Conservation (phyloP, 2,888 invertebrate species). For the Tinea pellionella region DNA sequence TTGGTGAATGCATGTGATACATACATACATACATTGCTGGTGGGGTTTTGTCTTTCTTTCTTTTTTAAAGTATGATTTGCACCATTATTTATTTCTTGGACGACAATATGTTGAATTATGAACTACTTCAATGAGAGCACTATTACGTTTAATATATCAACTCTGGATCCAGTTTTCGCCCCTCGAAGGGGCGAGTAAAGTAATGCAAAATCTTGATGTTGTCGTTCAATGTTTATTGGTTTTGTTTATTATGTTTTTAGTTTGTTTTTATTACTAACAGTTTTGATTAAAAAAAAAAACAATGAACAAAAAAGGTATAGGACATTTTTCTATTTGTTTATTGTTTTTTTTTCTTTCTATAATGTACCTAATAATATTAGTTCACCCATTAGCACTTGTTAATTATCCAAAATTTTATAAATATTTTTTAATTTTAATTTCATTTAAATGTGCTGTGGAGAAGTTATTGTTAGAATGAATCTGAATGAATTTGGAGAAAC, state of each 20-base stretch:
- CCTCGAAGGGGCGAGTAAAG: no score
- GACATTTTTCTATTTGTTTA: not conserved
- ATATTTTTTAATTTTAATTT: not conserved
- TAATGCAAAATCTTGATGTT: no score
- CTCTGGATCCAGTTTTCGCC: no score
- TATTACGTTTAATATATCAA: no score
- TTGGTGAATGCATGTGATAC: not conserved
- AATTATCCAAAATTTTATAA: not conserved
- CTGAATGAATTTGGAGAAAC: no score
- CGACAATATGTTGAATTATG: not conserved
- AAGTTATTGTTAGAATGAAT: not conserved
- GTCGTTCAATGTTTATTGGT: not conserved
- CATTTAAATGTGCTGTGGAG: not conserved
- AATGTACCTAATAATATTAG: no score
- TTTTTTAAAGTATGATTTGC: not conserved
- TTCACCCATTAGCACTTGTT: no score
- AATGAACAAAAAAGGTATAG: not conserved
- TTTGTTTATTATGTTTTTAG: not conserved
- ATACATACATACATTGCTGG: no score
- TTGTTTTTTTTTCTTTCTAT: not conserved
- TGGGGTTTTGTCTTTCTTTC: no score
- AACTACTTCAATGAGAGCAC: no score
- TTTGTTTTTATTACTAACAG: not conserved
- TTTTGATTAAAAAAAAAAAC: not conserved
- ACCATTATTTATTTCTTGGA: not conserved